Percentiles rank a stretch among this genome's conserved stretches.
These are phyloP conservation scores for Baryphthengus martii DNA, from an alignment of 2,113 vertebrate genomes.

Conservation along the genomic window DNA sequence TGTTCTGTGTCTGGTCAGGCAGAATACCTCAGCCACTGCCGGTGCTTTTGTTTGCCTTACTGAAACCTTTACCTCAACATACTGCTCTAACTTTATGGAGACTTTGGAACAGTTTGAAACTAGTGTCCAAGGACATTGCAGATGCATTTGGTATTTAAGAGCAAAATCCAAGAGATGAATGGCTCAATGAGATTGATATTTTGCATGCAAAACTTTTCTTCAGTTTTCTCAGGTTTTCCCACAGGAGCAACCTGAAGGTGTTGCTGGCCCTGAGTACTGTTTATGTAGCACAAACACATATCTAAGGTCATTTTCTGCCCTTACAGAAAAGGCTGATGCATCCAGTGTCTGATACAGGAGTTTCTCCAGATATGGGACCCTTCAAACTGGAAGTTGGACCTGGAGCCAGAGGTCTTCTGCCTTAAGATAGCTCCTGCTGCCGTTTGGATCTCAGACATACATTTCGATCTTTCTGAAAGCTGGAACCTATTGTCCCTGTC, in stretches of 20 bases:
- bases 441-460: neutral
- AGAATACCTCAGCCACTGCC: neutral
- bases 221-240: neutral
- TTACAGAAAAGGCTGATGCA: neutral
- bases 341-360: neutral
- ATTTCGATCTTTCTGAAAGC: neutral
- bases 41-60: neutral
- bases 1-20: neutral
- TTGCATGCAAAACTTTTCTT: neutral
- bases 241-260: neutral
- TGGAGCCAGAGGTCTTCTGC: neutral
- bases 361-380: neutral
- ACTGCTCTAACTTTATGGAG: neutral
- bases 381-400: neutral
- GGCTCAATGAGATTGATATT: neutral
- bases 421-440: neutral
- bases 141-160: neutral
- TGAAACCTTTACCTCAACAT: neutral
- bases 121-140: neutral
- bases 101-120: neutral
- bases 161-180: neutral
- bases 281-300: neutral
- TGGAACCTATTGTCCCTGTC: neutral
- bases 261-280: neutral
- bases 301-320: neutral